These are phyloP conservation scores for Rhamphomyia laevipes DNA, from an alignment of 2,888 invertebrate species.

Conservation along the genomic window DNA sequence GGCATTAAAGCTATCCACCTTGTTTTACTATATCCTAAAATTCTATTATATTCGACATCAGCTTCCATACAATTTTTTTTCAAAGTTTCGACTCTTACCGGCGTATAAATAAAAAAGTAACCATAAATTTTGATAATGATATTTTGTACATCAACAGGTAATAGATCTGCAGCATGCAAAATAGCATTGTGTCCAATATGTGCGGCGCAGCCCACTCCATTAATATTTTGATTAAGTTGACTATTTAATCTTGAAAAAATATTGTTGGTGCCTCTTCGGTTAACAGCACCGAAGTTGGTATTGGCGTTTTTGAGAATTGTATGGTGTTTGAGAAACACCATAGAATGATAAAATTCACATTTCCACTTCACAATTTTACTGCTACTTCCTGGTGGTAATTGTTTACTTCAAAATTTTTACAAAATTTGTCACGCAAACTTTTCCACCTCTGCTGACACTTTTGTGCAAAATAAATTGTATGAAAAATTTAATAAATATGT, in stretches of 20 bases:
- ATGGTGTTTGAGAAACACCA: too few species aligned
- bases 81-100: constrained; percentile 15
- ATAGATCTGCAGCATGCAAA: constrained; percentile 12
- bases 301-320: too few species aligned
- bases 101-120: constrained; percentile 19
- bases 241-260: not conserved
- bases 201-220: constrained; percentile 13
- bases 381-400: too few species aligned
- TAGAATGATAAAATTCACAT: too few species aligned
- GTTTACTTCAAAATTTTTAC: too few species aligned
- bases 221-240: not conserved
- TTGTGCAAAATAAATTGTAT: too few species aligned
- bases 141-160: constrained; percentile 15
- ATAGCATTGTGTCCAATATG: constrained; percentile 10
- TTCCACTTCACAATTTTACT: too few species aligned
- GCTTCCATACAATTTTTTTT: constrained; percentile 5
- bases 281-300: not conserved
- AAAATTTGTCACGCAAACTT: too few species aligned
- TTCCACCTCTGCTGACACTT: too few species aligned
- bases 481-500: too few species aligned
- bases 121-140: constrained; percentile 11
- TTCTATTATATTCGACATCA: constrained; percentile 1
- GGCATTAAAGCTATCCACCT: constrained; percentile 6
- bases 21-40: constrained; percentile 6
- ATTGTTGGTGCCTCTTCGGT: not conserved